A percentile compares a stretch with the other conserved stretches of the same genome.
Evolutionary conservation across 2,113 vertebrate genomes (phyloP).

Genomic region (Oryzias melastigma): DNA sequence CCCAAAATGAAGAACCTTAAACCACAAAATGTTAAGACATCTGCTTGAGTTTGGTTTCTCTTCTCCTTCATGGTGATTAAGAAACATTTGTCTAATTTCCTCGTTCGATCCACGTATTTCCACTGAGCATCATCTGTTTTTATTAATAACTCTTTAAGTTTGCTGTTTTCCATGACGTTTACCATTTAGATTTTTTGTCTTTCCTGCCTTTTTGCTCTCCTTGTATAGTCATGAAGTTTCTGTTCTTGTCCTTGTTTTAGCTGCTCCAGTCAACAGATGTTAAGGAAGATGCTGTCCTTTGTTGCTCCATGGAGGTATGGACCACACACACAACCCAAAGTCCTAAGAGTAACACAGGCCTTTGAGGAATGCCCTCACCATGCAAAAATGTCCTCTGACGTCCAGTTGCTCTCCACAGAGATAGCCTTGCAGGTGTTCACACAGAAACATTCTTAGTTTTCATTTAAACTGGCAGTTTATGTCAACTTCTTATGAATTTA

Average conservation of each 20-base stretch:
- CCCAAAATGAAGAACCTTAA: conserved; percentile 51
- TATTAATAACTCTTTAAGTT: background rate
- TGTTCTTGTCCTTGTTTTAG: conserved; percentile 69
- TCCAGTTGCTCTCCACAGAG: background rate
- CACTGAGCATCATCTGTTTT: conserved; percentile 3
- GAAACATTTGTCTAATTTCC: conserved; percentile 23
- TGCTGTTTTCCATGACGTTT: background rate
- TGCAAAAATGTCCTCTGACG: background rate
- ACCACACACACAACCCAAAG: conserved; percentile 3
- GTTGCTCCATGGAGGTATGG: conserved; percentile 97
- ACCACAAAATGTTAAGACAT: conserved; percentile 48
- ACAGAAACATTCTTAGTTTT: background rate
- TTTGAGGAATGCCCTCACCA: background rate
- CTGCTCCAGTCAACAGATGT: conserved; percentile 92
- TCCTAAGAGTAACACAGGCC: background rate
- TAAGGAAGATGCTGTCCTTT: conserved; percentile 96
- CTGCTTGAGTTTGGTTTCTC: conserved; percentile 22
- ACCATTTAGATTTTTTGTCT: background rate
- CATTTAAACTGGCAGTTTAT: too few species aligned
- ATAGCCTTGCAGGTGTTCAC: background rate
- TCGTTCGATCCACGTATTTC: conserved; percentile 20
- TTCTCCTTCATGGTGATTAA: conserved; percentile 38
- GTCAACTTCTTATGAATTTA: too few species aligned
- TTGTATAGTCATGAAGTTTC: conserved; percentile 17
- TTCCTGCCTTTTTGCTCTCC: conserved; percentile 3